A percentile compares a stretch with the other conserved stretches of the same genome.
phyloP scores from a whole-genome alignment of 2,113 vertebrate species.

The Tetraodon nigroviridis region DNA sequence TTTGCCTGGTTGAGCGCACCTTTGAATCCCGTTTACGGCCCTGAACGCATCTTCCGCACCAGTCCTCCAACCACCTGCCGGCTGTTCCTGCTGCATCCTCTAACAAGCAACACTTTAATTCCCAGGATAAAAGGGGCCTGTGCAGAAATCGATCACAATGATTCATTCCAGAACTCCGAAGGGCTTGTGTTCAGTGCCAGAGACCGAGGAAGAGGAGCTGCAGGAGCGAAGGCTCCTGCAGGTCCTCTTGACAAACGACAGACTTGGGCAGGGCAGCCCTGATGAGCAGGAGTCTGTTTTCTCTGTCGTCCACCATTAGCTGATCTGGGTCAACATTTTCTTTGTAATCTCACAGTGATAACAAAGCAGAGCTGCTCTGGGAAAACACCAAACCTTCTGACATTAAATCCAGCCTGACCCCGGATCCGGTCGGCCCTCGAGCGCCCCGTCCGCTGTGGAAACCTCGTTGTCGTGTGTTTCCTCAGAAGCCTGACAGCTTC shows the following conservation, averaged over 20 bases:
- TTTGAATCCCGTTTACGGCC: neutral
- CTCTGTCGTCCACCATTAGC: conserved; percentile 60
- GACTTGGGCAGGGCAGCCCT: conserved; percentile 33
- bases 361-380: conserved; percentile 45
- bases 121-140: neutral
- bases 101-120: conserved; percentile 52
- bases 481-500: conserved; percentile 59
- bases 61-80: conserved; percentile 56
- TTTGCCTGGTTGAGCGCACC: no score
- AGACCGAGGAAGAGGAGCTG: neutral
- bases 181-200: neutral
- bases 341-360: conserved; percentile 57
- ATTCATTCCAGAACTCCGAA: neutral
- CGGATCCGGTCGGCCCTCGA: conserved; percentile 10
- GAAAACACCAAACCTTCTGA: conserved; percentile 37
- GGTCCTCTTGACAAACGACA: conserved; percentile 24
- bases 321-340: conserved; percentile 65
- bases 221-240: neutral
- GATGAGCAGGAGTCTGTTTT: conserved; percentile 60
- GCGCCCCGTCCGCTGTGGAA: conserved; percentile 37
- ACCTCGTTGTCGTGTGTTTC: conserved; percentile 44
- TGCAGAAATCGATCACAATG: no score
- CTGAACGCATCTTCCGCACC: conserved; percentile 66
- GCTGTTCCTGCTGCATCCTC: conserved; percentile 40
- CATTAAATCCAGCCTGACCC: conserved; percentile 41